These are phyloP conservation scores for Epinotia brunnichana DNA, from an alignment of 2,888 invertebrate genomes.

Conservation along the genomic window DNA sequence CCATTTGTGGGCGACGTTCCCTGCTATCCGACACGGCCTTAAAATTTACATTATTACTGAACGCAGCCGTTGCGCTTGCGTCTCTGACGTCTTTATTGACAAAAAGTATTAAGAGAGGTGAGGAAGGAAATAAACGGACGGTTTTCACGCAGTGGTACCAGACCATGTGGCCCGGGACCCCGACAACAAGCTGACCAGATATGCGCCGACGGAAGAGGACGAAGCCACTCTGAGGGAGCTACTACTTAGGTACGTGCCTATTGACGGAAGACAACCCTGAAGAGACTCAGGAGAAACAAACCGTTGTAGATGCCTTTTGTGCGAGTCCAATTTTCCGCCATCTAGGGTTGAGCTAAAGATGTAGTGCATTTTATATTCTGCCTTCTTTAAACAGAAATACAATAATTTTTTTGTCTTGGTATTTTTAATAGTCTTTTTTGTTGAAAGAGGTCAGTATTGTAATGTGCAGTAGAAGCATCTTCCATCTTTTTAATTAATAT, in stretches of 20 bases:
- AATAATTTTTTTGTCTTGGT: not conserved
- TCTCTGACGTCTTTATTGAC: too few species aligned
- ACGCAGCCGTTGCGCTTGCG: too few species aligned
- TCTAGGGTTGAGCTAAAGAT: slow-evolving; percentile 12
- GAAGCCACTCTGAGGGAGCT: slow-evolving; percentile 97
- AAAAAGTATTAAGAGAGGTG: not conserved
- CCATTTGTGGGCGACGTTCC: too few species aligned
- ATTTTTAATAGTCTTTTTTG: not conserved
- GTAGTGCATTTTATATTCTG: slow-evolving; percentile 1
- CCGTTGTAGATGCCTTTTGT: slow-evolving; percentile 31
- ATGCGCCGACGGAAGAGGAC: slow-evolving; percentile 94
- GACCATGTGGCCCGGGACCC: slow-evolving; percentile 83
- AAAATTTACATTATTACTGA: too few species aligned
- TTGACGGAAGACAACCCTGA: slow-evolving; percentile 57
- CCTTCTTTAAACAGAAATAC: not conserved
- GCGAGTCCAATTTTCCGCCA: slow-evolving; percentile 12
- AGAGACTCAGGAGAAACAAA: slow-evolving; percentile 19
- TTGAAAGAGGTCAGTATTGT: slow-evolving; percentile 1
- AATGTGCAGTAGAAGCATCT: slow-evolving; percentile 13
- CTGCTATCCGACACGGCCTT: too few species aligned
- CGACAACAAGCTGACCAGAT: slow-evolving; percentile 87
- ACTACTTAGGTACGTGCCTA: slow-evolving; percentile 91
- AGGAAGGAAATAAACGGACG: slow-evolving; percentile 69
- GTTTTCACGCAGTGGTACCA: slow-evolving; percentile 82
- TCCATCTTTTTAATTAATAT: not conserved